Evolutionary conservation across 2,113 vertebrate species (phyloP), one percentile per base, ranked within the genome.

Genomic region (Aleadryas rufinucha): DNA sequence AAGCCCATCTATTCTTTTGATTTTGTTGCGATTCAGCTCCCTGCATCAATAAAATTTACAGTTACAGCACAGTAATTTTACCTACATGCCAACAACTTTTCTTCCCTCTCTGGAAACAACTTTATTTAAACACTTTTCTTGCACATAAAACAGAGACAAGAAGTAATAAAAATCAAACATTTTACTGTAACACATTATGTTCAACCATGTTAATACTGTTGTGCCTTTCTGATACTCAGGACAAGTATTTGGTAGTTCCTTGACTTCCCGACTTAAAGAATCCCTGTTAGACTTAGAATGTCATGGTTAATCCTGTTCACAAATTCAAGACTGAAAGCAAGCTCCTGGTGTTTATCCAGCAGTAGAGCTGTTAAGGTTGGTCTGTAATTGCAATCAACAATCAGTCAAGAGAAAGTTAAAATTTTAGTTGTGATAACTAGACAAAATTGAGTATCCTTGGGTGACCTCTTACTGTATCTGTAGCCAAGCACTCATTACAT

Each of bases 21-120:
- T 98, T 44, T 98, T 99, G 96, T 99, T 99, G 89, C 99, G 98
- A 97, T 98, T 99, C 95, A 99, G 96, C 49, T 99, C 99, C 63
- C 99, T 99, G 97, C 53, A 76, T 86, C 72, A 87, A 85, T 3
- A 91, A 56, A 93, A 64, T 68, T 71, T 56, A 91, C 15, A 77
- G 87, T 95, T 89, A 97, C 44, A 95, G 56, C 18, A 82, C 16
- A 53, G 26, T 61, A 68, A 76, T 47, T 69, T 86, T 72, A 75
- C 47, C 47, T 24, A 47, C 16, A 71, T 45, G 31, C 17, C 56
- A 93, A 54, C 52, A 88, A 66, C 7, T 23, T 60, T 86, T 74
- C 71, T 66, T 69, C n/a, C 28, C 22, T 61, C 42, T 76, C 35
- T 52, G 13, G 44, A 87, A 84, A 41, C 19, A 77, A 52, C 5